Evolutionary conservation across 2,113 vertebrate genomes (phyloP), one percentile per base, ranked within the genome.

Genomic region (Rhodinocichla rosea): DNA sequence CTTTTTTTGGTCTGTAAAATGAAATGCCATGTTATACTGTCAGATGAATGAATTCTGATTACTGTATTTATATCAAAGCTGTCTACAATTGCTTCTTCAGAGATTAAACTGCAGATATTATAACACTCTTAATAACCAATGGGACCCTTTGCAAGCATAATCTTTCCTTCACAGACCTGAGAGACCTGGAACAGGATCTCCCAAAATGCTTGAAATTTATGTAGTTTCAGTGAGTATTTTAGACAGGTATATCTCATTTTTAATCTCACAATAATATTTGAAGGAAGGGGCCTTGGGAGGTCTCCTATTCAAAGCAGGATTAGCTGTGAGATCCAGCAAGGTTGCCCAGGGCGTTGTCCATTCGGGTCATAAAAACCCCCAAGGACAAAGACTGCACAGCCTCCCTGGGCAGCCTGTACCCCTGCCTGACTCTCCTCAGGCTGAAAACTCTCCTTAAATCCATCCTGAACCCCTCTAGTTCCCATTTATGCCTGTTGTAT

Each of bases 31-130:
- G 52, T 81, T 87, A 63, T 8, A 20, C 60, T 82, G 50, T n/a
- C 70, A 87, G 81, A 89, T 89, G 77, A 92, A 95, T 92, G 77
- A 92, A 91, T 89, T 94, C 81, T 96, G 87, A 96, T 92, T 95
- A 71, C 80, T 64, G 60, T 89, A 84, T 89, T 92, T 94, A 79
- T 91, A 87, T 44, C 65, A 91, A 95, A 91, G 56, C 37, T 81
- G 35, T 63, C 39, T n/a, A 63, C 64, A 81, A 47, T 39, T 2
- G 3, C 30, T 91, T 91, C 47, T 84, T 40, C 44, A 87, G 78
- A 89, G 82, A 82, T 79, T 52, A 59, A 92, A 39, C 24, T 76
- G 70, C 44, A 91, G 49, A 91, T 91, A 84, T 32, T 63, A 10
- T 30, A 68, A 35, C 27, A 76, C 40, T 18, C 33, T 47, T 78